Base-by-base conservation (phyloP, 2,888 invertebrate genomes). In the Amphipoea lucens region DNA sequence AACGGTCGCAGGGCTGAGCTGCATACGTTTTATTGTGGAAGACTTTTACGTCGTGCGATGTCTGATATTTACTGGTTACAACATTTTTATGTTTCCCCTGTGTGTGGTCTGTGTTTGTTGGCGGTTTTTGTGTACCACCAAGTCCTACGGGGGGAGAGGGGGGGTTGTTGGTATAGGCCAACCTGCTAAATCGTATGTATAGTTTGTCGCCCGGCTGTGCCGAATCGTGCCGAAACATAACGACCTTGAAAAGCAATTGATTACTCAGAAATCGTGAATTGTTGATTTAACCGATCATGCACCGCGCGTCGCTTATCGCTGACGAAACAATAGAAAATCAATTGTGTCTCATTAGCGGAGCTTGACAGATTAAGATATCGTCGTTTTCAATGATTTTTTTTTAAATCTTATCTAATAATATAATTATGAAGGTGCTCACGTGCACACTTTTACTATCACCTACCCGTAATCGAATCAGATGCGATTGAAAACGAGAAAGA, bases 1-100 rank as follows among this genome's bases (percentile, higher is more conserved):
- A 92, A 90, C 82, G 83, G 76, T 83, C 81, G 84, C 65, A 87
- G 87, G 86, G 83, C 81, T 83, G 87, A 88, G 89, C 85, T 87
- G 87, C 78, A 81, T 76, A 76, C 81, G 83, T 88, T 90, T 87
- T 83, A 85, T 86, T 84, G 76, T 74, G 60, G 12, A 66, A 80
- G 67, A 79, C 75, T n/a, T 85, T 88, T 87, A 86, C 11, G 86
- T 36, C 23, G 2, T 69, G 69, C 91, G 91, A 91, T 78, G 12
- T n/a, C 0, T 23, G 11, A 71, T 1, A 23, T 60, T 60, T 60
- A 60, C 12, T 5, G 60, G 5, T 57, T 7, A 54, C 29, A 29
- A 29, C 29, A 29, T 29, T 29, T 29, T 29, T 29, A 29, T 29
- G 29, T 29, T 29, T 1, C 29, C 29, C 29, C 29, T 29, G 29